These are phyloP conservation scores for Megaptera novaeangliae DNA, from an alignment of 2,113 vertebrate genomes.

Conservation along the genomic window DNA sequence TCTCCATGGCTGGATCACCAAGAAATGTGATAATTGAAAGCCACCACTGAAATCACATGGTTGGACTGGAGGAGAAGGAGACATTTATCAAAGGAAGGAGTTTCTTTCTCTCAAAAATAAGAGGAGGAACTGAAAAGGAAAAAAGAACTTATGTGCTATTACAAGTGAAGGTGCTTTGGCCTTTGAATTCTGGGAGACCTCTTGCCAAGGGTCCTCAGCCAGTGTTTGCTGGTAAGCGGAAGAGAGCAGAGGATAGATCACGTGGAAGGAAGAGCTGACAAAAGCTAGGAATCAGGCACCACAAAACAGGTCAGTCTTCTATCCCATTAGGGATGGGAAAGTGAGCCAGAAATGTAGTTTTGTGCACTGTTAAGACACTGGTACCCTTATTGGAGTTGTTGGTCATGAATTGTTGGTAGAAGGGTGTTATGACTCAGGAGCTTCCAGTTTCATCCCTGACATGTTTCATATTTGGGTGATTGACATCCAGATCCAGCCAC, in stretches of 20 bases:
- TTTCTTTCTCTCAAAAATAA: not conserved
- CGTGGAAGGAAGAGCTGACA: not conserved
- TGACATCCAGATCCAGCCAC: not conserved
- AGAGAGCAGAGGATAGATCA: not conserved
- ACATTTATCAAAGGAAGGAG: not conserved
- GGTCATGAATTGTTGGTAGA: not conserved
- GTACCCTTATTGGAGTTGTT: not conserved
- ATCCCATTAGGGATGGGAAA: not conserved
- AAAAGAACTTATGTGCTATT: not conserved
- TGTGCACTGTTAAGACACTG: not conserved
- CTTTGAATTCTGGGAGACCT: not conserved
- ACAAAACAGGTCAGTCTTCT: not conserved
- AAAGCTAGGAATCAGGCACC: not conserved
- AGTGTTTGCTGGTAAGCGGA: not conserved
- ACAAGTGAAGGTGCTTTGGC: not conserved
- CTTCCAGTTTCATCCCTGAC: not conserved
- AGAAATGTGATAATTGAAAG: not conserved
- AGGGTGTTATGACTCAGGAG: not conserved
- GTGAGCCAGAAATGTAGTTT: not conserved
- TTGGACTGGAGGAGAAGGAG: not conserved
- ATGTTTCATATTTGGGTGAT: not conserved
- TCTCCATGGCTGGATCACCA: not conserved
- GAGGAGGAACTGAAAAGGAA: not conserved
- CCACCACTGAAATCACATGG: not conserved
- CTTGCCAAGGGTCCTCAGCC: not conserved